Percentiles rank a stretch among this genome's conserved stretches.
Evolutionary conservation across 2,113 vertebrate genomes (phyloP).

Genomic region (Pheucticus melanocephalus): DNA sequence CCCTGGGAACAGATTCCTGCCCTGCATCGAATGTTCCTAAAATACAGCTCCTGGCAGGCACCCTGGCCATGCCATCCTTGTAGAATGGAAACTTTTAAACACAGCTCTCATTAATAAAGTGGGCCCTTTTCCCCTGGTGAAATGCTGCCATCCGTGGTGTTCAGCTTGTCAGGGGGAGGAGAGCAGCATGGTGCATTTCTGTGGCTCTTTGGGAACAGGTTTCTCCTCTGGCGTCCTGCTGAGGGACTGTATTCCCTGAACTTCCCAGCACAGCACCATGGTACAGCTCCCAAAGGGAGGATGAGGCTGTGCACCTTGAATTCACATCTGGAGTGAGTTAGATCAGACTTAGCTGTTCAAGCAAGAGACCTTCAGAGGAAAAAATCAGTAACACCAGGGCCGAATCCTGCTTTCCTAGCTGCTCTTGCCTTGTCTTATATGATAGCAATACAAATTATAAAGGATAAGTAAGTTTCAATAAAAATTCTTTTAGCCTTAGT

Average conservation of each 20-base stretch:
- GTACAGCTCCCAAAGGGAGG: rapidly evolving
- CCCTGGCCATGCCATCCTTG: neutral
- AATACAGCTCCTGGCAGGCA: neutral
- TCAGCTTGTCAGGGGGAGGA: neutral
- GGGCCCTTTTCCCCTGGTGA: neutral
- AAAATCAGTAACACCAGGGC: neutral
- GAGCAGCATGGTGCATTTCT: neutral
- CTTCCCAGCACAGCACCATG: rapidly evolving
- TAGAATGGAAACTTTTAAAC: neutral
- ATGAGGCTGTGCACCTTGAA: neutral
- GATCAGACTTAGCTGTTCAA: neutral
- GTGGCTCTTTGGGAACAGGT: neutral
- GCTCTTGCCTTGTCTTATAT: neutral
- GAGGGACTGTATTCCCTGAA: neutral
- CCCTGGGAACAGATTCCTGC: neutral
- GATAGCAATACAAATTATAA: neutral
- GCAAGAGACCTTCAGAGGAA: neutral
- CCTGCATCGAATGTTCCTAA: neutral
- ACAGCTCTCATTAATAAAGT: neutral
- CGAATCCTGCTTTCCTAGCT: neutral
- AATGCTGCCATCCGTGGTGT: rapidly evolving
- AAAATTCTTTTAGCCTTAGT: neutral
- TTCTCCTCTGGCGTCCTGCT: neutral
- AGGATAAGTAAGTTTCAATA: neutral
- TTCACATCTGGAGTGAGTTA: neutral